A percentile compares a stretch with the other conserved stretches of the same genome.
Conservation (phyloP, 2,113 vertebrate genomes). For the Melanocharis versteri region DNA sequence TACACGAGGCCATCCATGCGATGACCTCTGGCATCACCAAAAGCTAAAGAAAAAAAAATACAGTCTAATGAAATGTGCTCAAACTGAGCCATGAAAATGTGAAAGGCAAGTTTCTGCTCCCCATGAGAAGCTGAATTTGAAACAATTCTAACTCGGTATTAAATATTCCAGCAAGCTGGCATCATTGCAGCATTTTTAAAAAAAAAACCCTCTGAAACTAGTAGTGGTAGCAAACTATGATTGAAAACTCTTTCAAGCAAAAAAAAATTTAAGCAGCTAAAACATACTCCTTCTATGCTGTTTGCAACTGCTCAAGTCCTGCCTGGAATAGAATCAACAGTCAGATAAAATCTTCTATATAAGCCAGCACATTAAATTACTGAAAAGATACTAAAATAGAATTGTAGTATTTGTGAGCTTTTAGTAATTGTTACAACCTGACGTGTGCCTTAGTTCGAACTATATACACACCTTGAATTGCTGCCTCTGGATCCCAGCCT, state of each 20-base stretch:
- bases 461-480: constrained; percentile 61
- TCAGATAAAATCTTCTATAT: neutral
- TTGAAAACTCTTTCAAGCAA: neutral
- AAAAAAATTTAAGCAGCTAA: neutral
- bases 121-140: neutral
- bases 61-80: neutral
- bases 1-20: constrained; percentile 70
- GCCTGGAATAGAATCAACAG: neutral
- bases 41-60: constrained; percentile 41
- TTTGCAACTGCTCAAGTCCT: neutral
- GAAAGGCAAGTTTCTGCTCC: neutral
- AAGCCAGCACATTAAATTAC: neutral
- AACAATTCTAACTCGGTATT: neutral
- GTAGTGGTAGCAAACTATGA: neutral
- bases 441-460: neutral
- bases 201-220: neutral
- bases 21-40: constrained; percentile 71
- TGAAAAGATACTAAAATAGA: neutral
- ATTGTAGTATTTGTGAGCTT: neutral
- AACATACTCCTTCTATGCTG: neutral
- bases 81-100: neutral
- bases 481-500: constrained; percentile 70
- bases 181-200: neutral
- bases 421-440: neutral
- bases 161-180: neutral